Conservation (phyloP, 2,797 vertebrate genomes). For the Squalus acanthias region DNA sequence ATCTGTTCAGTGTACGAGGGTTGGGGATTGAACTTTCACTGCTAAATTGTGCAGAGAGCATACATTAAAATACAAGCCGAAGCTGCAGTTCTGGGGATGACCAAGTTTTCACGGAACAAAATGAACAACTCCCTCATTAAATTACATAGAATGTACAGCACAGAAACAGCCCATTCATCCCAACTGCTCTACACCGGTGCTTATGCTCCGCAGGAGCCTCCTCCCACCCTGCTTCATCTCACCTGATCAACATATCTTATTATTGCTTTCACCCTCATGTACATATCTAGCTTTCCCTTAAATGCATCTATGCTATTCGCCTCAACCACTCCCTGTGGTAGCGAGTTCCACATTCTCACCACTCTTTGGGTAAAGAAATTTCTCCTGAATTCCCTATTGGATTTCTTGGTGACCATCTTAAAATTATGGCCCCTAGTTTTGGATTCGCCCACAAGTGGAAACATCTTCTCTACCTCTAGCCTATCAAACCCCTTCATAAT, state of each 20-base stretch:
- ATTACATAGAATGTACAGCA: not conserved
- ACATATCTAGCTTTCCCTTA: not conserved
- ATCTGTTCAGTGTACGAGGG: not conserved
- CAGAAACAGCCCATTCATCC: not conserved
- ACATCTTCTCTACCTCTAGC: not conserved
- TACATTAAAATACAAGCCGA: not conserved
- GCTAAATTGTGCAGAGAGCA: not conserved
- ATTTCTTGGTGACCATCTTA: not conserved
- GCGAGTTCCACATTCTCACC: not conserved
- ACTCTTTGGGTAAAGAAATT: not conserved
- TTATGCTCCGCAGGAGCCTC: not conserved
- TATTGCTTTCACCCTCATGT: not conserved
- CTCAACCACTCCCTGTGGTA: not conserved
- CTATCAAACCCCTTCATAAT: not conserved
- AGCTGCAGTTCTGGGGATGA: not conserved
- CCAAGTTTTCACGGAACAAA: not conserved
- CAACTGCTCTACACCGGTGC: not conserved
- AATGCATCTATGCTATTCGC: not conserved
- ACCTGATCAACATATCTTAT: not conserved
- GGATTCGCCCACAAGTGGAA: not conserved
- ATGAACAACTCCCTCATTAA: not conserved
- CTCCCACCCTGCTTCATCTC: not conserved
- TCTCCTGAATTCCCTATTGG: not conserved
- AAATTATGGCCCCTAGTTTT: not conserved
- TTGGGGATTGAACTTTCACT: not conserved